Evolutionary conservation across 2,888 invertebrate species (phyloP).

Genomic region (Kuschelorhynchus macadamiae): DNA sequence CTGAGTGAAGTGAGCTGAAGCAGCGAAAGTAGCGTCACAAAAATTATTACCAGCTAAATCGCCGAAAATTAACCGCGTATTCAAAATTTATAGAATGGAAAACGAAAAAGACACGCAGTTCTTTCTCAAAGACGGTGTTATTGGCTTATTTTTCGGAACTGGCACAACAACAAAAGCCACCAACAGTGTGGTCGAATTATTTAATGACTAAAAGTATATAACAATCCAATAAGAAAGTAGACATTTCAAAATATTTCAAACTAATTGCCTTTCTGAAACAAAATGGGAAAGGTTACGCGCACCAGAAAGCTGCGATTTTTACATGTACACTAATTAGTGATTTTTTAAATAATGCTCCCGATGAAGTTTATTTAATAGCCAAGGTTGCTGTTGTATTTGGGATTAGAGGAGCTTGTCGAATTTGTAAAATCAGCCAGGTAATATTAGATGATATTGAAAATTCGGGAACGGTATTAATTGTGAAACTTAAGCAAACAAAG

Average conservation of each 20-base stretch:
- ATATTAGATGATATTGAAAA: slow-evolving; percentile 51
- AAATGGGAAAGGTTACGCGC: too few species aligned
- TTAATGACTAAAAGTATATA: slow-evolving; percentile 48
- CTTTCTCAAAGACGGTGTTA: slow-evolving; percentile 51
- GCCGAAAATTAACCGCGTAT: too few species aligned
- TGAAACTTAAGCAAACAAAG: background rate
- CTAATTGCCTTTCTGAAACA: too few species aligned
- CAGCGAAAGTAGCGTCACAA: too few species aligned
- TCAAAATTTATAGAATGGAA: too few species aligned
- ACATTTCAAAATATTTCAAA: background rate
- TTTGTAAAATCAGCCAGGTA: slow-evolving; percentile 53
- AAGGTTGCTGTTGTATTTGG: slow-evolving; percentile 44
- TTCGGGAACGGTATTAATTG: slow-evolving; percentile 26
- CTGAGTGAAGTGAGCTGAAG: too few species aligned
- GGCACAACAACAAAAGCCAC: slow-evolving; percentile 53
- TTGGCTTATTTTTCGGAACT: slow-evolving; percentile 53
- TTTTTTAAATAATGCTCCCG: too few species aligned
- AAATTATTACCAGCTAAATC: too few species aligned
- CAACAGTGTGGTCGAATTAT: slow-evolving; percentile 55
- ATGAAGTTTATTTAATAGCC: slow-evolving; percentile 15
- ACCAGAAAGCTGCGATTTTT: too few species aligned
- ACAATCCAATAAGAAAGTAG: slow-evolving; percentile 39
- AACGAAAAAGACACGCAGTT: slow-evolving; percentile 50
- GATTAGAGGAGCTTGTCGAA: slow-evolving; percentile 52
- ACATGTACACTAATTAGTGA: too few species aligned